Base-by-base conservation (phyloP, 92 coral and sea anemone genomes). In the Scolanthus callimorphus region DNA sequence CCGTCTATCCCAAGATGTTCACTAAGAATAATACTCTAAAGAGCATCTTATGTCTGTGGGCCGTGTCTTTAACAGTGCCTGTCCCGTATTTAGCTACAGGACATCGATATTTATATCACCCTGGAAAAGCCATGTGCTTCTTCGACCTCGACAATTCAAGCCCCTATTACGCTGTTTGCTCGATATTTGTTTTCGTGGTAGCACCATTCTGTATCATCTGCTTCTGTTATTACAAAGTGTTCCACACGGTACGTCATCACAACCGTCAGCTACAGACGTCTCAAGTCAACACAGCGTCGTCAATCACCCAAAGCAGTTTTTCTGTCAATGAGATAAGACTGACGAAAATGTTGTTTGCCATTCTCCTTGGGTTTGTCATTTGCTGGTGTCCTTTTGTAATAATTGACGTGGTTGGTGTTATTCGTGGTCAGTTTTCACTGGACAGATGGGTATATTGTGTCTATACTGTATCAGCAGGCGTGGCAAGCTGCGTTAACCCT, bases 341-440 rank as follows among this genome's bases (percentile, higher is more conserved):
- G 3, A 73, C 85, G 1, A 63, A 61, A 55, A 57, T 78, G 6
- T 48, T 71, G 13, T 59, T 78, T 3, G 73, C 67, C 0, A 67
- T 71, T 13, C 38, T 78, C 23, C 22, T 78, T 23, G 70, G 73
- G 3, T 78, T 78, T 59, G 50, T 51, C 0, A 49, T 73, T 17
- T 70, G 85, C 26, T 78, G 85, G 85, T 55, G 58, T 0, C 85
- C 79, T 15, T 70, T 70, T 27, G 46, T 70, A 12, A 43, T 57
- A 2, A 72, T 62, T 48, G 79, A 49, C 47, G 57, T 64, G 20
- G 22, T 60, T 29, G 58, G 63, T 11, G 65, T 45, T 4, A 39
- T 45, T 49, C 49, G 26, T 13, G 78, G 78, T 43, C 60, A 78
- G 46, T 54, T 78, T 15, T 37, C n/a, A 25, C 39, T 70, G 21